Evolutionary conservation across 2,797 vertebrate genomes (phyloP), one percentile per base, ranked within the genome.

Genomic region (Hydrocynus forskahlii): DNA sequence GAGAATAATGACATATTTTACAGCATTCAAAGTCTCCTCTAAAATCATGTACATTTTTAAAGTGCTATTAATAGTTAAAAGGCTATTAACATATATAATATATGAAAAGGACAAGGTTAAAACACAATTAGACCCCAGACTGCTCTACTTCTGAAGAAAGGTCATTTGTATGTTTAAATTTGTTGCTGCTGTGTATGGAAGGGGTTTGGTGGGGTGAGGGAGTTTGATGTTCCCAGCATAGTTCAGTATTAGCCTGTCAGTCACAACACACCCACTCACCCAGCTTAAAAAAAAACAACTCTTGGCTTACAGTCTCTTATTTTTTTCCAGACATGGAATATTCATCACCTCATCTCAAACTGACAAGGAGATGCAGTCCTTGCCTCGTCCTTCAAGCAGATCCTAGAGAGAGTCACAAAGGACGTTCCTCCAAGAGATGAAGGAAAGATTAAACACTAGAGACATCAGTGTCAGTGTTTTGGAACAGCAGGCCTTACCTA

Each of bases 11-110:
- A 69, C 67, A 69, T 25, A 50, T 19, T 67, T 80, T 69, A 69
- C 23, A 68, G 29, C 7, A 54, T 19, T 55, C 7, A 29, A 40
- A 25, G 13, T 25, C 21, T 40, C 9, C 5, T 38, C 57, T 70
- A 38, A 62, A 54, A 63, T 5, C 50, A 50, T 2, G 9, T 5
- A 29, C 70, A 25, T 70, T 91, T 92, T 93, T 88, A 90, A 81
- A 74, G 81, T 5, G 5, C 86, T 91, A 90, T 92, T 89, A 93
- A 93, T 92, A 92, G 90, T 92, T 93, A 92, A 94, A 92, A 90
- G 89, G 91, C 87, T 89, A 76, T 81, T 92, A 89, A 48, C 10
- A 90, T 90, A 86, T 89, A 76, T 82, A 86, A 91, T 92, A 89
- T 92, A 89, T 94, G 91, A 92, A 85, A 84, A 86, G 84, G 88